Evolutionary conservation across 1,140 invertebrate genomes (phyloP).

Genomic region (Aphis craccivora): DNA sequence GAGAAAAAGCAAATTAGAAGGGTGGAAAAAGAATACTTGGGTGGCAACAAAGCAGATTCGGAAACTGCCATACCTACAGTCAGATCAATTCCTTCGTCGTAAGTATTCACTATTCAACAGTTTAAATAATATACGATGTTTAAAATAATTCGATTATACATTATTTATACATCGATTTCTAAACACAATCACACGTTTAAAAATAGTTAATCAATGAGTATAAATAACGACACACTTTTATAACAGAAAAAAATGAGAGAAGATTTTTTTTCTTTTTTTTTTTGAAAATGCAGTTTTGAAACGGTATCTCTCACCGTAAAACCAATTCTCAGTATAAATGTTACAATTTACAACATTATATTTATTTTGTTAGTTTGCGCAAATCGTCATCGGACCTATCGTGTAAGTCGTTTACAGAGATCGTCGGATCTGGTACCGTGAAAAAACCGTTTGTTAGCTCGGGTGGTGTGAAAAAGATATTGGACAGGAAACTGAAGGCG

Average conservation of each 20-base stretch:
- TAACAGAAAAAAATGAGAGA: not conserved
- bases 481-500: conserved; percentile 61
- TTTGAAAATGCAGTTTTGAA: not conserved
- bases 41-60: conserved; percentile 53
- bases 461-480: conserved; percentile 62
- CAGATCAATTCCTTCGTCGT: conserved; percentile 39
- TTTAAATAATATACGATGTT: not conserved
- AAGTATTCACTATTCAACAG: not conserved
- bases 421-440: conserved; percentile 61
- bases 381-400: conserved; percentile 47
- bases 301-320: not conserved
- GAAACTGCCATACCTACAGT: conserved; percentile 59
- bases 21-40: conserved; percentile 70
- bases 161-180: not conserved
- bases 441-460: conserved; percentile 61
- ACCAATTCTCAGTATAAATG: not conserved
- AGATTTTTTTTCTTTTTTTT: not conserved
- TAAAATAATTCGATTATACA: not conserved
- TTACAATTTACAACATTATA: not conserved
- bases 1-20: conserved; percentile 80
- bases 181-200: not conserved
- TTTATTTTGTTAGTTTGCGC: not conserved
- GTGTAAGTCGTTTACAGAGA: conserved; percentile 61
- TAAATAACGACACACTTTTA: not conserved
- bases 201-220: not conserved